Conservation (phyloP, 2,797 vertebrate genomes). For the Triplophysa bombifrons region DNA sequence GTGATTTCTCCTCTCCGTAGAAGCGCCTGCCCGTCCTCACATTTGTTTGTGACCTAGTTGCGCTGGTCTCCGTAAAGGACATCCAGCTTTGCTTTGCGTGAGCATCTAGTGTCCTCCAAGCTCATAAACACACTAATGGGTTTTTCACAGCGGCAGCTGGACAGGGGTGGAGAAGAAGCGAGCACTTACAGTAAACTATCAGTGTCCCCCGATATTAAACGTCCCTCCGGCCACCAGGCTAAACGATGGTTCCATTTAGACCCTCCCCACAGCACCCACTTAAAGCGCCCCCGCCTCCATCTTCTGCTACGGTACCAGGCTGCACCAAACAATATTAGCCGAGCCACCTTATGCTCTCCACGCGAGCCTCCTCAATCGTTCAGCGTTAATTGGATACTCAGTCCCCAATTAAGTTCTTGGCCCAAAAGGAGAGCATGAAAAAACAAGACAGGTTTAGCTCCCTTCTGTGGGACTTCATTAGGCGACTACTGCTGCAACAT, state of each 20-base stretch:
- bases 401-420: constrained; percentile 86
- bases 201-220: constrained; percentile 57
- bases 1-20: constrained; percentile 62
- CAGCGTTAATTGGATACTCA: constrained; percentile 84
- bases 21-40: constrained; percentile 57
- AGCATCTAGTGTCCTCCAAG: constrained; percentile 54
- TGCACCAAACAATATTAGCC: constrained; percentile 63
- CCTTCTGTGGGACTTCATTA: constrained; percentile 77
- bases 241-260: constrained; percentile 59
- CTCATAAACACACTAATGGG: constrained; percentile 54
- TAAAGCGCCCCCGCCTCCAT: constrained; percentile 38
- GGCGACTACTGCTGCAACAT: constrained; percentile 66
- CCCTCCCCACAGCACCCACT: constrained; percentile 47
- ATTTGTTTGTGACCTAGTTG: constrained; percentile 78
- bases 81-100: constrained; percentile 53
- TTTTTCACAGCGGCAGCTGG: constrained; percentile 55
- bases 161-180: constrained; percentile 47
- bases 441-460: constrained; percentile 65
- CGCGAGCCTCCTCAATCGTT: constrained; percentile 71
- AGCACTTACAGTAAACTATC: constrained; percentile 54
- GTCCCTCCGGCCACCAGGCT: constrained; percentile 60
- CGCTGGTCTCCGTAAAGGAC: constrained; percentile 67
- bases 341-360: constrained; percentile 71
- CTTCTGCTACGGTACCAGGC: constrained; percentile 29
- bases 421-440: constrained; percentile 82